These are phyloP conservation scores for Acestrorhynchus altus DNA, from an alignment of 2,797 vertebrate genomes.

Conservation along the genomic window DNA sequence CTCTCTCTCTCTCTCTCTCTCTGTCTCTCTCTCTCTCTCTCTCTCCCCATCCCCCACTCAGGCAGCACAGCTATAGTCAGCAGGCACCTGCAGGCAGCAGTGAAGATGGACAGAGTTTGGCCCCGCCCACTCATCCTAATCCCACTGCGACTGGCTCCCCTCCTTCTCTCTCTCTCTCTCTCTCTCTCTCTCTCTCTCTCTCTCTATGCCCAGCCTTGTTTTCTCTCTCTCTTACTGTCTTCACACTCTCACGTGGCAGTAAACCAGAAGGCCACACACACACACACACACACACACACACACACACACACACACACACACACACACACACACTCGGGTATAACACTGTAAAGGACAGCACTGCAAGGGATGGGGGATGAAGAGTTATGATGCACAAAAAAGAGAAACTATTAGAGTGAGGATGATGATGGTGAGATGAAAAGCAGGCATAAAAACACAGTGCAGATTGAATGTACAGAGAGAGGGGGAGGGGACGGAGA, in stretches of 20 bases:
- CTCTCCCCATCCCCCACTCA: constrained; percentile 19
- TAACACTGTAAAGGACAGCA: neutral
- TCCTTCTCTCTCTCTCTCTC: constrained; percentile 10
- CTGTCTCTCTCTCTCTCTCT: constrained; percentile 10
- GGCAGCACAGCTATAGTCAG: constrained; percentile 16
- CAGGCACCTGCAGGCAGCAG: constrained; percentile 14
- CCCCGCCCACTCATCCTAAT: constrained; percentile 28
- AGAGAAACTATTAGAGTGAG: neutral
- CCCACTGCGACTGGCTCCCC: neutral
- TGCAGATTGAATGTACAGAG: neutral
- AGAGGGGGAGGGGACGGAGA: neutral
- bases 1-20: constrained; percentile 22
- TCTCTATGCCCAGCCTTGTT: neutral
- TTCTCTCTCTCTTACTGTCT: constrained; percentile 44
- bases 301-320: neutral
- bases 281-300: constrained; percentile 1
- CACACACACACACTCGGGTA: neutral
- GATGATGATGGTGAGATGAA: neutral
- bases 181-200: neutral
- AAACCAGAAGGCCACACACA: constrained; percentile 26
- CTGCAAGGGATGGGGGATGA: neutral
- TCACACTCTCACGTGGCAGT: constrained; percentile 25
- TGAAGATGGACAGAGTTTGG: constrained; percentile 26
- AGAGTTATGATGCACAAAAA: neutral
- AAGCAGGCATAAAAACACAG: neutral